Percentiles rank a stretch among this genome's conserved stretches.
phyloP scores from a whole-genome alignment of 2,888 invertebrate genomes.

The Eucera pruinosa region DNA sequence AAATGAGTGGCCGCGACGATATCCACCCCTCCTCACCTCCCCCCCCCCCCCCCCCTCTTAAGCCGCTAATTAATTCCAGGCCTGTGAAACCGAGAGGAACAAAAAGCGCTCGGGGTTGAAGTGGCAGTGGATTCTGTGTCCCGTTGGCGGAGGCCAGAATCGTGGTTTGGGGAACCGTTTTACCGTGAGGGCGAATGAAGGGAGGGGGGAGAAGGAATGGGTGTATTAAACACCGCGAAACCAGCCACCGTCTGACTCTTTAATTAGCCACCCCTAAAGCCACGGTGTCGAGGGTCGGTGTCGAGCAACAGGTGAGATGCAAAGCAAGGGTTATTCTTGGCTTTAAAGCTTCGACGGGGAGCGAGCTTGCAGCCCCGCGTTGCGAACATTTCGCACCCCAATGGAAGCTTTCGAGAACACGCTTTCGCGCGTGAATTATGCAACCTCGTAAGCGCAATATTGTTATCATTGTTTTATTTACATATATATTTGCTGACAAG shows the following conservation, averaged over 20 bases:
- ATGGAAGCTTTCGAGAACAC: too few relatives aligned
- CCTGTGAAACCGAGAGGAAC: conserved; percentile 80
- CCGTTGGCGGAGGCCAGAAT: conserved; percentile 33
- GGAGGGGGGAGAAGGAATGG: conserved; percentile 70
- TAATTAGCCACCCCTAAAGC: conserved; percentile 80
- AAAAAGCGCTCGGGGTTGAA: conserved; percentile 59
- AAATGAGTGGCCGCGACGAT: conserved; percentile 78
- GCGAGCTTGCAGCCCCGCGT: conserved; percentile 45
- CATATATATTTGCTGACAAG: too few relatives aligned
- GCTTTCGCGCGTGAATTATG: too few relatives aligned
- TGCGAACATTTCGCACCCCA: conserved; percentile 31
- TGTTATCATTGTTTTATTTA: too few relatives aligned
- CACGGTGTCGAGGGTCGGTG: conserved; percentile 78
- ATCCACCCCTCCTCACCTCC: too few relatives aligned
- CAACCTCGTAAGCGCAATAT: too few relatives aligned
- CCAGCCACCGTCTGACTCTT: conserved; percentile 82
- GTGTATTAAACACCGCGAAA: conserved; percentile 81
- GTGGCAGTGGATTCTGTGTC: conserved; percentile 56
- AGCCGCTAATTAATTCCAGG: conserved; percentile 82
- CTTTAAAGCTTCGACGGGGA: conserved; percentile 69
- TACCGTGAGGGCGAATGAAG: conserved; percentile 57
- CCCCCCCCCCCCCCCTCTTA: too few relatives aligned
- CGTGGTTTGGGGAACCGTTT: too few relatives aligned
- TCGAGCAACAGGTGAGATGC: conserved; percentile 84
- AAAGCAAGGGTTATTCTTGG: conserved; percentile 83